Evolutionary conservation across 2,888 invertebrate species (phyloP).

Genomic region (Diaperis boleti): DNA sequence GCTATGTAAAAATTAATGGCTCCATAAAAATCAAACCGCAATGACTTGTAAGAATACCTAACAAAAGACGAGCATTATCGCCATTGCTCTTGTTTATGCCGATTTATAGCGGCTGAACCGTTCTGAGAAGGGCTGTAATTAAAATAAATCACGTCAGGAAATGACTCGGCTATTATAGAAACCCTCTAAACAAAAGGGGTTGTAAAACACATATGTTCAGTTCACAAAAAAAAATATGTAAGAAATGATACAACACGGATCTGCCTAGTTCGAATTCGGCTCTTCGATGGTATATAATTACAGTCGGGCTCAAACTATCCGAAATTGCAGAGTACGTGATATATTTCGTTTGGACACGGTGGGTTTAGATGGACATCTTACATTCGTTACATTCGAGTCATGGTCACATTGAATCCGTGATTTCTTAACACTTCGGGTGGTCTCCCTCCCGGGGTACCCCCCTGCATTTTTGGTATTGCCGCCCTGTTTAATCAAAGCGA

Average conservation of each 20-base stretch:
- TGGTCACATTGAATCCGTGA: constrained; percentile 38
- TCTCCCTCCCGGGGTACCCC: constrained; percentile 28
- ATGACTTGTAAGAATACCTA: constrained; percentile 37
- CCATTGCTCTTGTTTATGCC: constrained; percentile 16
- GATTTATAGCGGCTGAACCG: constrained; percentile 29
- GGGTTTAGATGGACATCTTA: constrained; percentile 24
- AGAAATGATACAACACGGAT: neutral
- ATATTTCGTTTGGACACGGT: constrained; percentile 31
- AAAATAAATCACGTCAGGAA: constrained; percentile 34
- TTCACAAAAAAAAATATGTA: constrained; percentile 22
- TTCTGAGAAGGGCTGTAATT: constrained; percentile 36
- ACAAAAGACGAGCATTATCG: constrained; percentile 11
- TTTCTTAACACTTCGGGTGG: constrained; percentile 43
- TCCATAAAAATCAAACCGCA: constrained; percentile 40
- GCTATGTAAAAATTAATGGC: constrained; percentile 30
- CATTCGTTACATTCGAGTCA: constrained; percentile 32
- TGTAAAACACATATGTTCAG: constrained; percentile 35
- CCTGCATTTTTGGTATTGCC: constrained; percentile 15
- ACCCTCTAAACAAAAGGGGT: constrained; percentile 39
- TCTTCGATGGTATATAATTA: constrained; percentile 22
- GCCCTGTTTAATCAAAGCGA: constrained; percentile 23
- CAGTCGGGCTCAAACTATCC: constrained; percentile 16
- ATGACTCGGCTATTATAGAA: constrained; percentile 32
- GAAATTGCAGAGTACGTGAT: constrained; percentile 38
- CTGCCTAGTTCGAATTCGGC: constrained; percentile 4